Base-by-base conservation (phyloP, 2,888 invertebrate species). In the Heliconius cydno region DNA sequence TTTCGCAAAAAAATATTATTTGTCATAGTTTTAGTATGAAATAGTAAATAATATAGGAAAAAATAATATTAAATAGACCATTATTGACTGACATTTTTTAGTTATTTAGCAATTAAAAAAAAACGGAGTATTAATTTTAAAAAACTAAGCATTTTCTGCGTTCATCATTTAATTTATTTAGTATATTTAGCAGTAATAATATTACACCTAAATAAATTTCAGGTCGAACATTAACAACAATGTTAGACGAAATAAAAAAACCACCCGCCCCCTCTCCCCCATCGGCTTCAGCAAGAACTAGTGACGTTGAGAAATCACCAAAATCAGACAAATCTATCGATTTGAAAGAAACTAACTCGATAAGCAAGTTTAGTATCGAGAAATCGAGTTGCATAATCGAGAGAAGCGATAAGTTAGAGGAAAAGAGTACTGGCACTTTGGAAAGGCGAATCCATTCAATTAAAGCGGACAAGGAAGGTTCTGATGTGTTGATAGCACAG, bases 221-320 rank as follows among this genome's bases (percentile, higher is more conserved):
- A 94, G 94, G 94, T 76, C 92, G 94, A 70, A 94, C 94, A 34
- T 84, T 95, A 81, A 86, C 90, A 66, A 88, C 92, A 13, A 94
- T 93, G 94, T 80, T 94, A 68, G 94, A 94, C 30, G 94, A 94
- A 6, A 85, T 93, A n/a, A 94, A 92, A 85, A 94, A 92, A 80
- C 92, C 92, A 0, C 85, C 85, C 0, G 90, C 92, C 10, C 91
- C 75, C 80, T 86, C 28, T 80, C 19, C 87, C 87, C 75, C 86
- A 87, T 78, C 80, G 85, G 88, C 71, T 84, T 85, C 83, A 5
- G 73, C 68, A 7, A 79, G 82, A 52, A 71, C 77, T 10, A 85
- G 81, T 75, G 84, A 85, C 3, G 75, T 84, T 28, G 89, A 89
- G 65, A 88, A 87, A 46, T 85, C 88, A 0, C 86, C 88, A 28